Evolutionary conservation across 2,113 vertebrate species (phyloP).

Genomic region (Trematocara zebra): DNA sequence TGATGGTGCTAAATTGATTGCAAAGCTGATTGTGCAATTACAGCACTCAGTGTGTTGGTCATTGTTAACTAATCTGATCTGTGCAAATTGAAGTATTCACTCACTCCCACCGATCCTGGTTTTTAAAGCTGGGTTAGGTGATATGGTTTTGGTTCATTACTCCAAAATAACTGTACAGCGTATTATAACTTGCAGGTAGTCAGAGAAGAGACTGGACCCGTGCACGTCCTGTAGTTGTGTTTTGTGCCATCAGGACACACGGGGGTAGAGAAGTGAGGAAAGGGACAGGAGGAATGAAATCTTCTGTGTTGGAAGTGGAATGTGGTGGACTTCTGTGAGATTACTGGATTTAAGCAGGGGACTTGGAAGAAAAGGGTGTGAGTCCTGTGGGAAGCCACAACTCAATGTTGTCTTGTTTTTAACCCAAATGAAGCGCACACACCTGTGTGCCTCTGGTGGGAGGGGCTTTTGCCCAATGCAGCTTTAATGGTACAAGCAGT

Average conservation of each 20-base stretch:
- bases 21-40: neutral
- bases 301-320: neutral
- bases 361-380: neutral
- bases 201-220: neutral
- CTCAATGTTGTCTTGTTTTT: neutral
- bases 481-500: neutral
- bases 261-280: neutral
- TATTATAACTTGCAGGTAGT: neutral
- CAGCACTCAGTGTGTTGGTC: neutral
- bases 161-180: neutral
- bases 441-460: neutral
- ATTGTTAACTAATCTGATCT: neutral
- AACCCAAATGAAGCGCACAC: neutral
- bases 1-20: neutral
- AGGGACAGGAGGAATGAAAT: neutral
- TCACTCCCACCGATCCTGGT: neutral
- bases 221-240: neutral
- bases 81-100: neutral
- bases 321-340: neutral
- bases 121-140: neutral
- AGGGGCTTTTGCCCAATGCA: neutral
- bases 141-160: neutral
- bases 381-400: neutral
- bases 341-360: neutral
- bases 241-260: neutral